Evolutionary conservation across 2,888 invertebrate species (phyloP).

Genomic region (Noctua pronuba): DNA sequence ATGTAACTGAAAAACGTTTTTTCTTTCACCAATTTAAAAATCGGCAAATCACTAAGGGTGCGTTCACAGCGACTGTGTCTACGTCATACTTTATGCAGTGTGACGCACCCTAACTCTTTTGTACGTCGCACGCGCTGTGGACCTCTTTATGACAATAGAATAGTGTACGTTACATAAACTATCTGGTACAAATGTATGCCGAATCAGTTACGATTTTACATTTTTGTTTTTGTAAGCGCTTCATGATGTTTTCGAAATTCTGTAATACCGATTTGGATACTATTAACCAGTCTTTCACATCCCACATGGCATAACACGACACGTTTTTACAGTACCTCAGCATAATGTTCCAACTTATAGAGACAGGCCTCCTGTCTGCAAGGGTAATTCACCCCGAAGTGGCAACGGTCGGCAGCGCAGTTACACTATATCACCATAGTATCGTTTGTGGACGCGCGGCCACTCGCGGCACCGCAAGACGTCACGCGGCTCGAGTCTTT

Average conservation of each 20-base stretch:
- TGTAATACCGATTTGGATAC: not conserved
- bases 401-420: too few species aligned
- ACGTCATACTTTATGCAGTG: slow-evolving; percentile 30
- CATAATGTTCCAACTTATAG: not conserved
- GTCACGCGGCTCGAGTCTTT: too few species aligned
- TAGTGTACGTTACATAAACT: slow-evolving; percentile 74
- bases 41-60: slow-evolving; percentile 77
- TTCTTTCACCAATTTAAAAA: slow-evolving; percentile 70
- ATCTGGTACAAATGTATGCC: slow-evolving; percentile 80
- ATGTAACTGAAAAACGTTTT: slow-evolving; percentile 8
- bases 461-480: too few species aligned
- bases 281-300: not conserved
- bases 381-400: too few species aligned
- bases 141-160: slow-evolving; percentile 79
- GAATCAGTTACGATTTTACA: slow-evolving; percentile 67
- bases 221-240: slow-evolving; percentile 61
- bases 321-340: not conserved
- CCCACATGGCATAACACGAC: not conserved
- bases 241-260: slow-evolving; percentile 28
- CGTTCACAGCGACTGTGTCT: slow-evolving; percentile 53
- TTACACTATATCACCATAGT: too few species aligned
- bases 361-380: not conserved
- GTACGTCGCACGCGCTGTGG: slow-evolving; percentile 73
- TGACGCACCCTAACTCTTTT: slow-evolving; percentile 51
- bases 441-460: too few species aligned